Percentiles rank a stretch among this genome's conserved stretches.
These are phyloP conservation scores for Hemithea aestivaria DNA, from an alignment of 2,888 invertebrate species.

Conservation along the genomic window DNA sequence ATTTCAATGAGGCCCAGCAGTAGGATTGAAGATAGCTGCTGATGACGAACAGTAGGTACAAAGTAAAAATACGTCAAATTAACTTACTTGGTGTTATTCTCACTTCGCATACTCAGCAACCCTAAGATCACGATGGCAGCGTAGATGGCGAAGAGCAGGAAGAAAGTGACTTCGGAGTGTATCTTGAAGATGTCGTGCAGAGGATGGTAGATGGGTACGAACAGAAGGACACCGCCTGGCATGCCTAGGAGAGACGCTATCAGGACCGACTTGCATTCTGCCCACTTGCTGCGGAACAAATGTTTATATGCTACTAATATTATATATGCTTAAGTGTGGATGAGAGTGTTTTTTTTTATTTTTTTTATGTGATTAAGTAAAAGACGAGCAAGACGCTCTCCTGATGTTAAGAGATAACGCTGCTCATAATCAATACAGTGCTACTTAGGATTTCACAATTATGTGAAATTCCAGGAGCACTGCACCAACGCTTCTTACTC, in stretches of 20 bases:
- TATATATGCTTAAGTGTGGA: too few relatives aligned
- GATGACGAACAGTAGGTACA: too few relatives aligned
- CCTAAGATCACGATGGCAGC: conserved; percentile 79
- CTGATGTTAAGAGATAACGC: too few relatives aligned
- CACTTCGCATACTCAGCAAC: conserved; percentile 68
- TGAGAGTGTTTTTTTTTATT: too few relatives aligned
- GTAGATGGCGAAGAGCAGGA: conserved; percentile 81
- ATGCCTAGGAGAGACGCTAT: conserved; percentile 83
- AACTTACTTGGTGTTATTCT: conserved; percentile 16
- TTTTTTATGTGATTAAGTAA: too few relatives aligned
- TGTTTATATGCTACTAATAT: background rate
- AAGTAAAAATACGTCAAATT: background rate
- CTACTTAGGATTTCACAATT: too few relatives aligned
- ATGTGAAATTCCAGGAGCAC: too few relatives aligned
- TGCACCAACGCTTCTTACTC: too few relatives aligned
- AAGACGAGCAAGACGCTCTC: too few relatives aligned
- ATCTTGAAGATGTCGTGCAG: conserved; percentile 84
- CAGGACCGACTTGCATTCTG: conserved; percentile 62
- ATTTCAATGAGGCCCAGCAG: too few relatives aligned
- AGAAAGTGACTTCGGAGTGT: conserved; percentile 86
- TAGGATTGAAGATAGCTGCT: too few relatives aligned
- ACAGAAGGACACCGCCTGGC: conserved; percentile 85
- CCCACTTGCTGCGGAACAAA: conserved; percentile 34
- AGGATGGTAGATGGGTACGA: conserved; percentile 87
- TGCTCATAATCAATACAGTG: too few relatives aligned